Conservation (phyloP, 2,888 invertebrate species). For the Stomorhina lunata region DNA sequence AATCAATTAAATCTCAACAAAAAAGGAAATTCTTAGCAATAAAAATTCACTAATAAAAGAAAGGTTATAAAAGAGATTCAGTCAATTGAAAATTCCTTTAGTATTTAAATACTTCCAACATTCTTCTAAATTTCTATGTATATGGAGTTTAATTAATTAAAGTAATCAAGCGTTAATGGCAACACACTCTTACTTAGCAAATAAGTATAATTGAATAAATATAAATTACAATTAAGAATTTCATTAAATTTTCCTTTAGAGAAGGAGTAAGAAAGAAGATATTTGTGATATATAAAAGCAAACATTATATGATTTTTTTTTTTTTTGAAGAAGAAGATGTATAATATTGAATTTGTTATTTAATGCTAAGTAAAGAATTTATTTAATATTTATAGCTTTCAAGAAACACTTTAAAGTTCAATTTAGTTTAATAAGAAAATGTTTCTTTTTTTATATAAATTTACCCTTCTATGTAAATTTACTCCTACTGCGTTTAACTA, state of each 20-base stretch:
- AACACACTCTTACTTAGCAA: neutral
- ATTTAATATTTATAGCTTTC: slow-evolving; percentile 19
- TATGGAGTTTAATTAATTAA: slow-evolving; percentile 29
- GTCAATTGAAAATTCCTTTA: no score
- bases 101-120: no score
- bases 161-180: slow-evolving; percentile 8
- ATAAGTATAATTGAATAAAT: neutral
- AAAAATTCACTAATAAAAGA: no score
- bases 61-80: no score
- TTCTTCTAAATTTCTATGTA: no score
- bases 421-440: slow-evolving; percentile 1
- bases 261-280: neutral
- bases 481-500: neutral
- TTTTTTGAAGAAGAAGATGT: neutral
- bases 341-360: neutral
- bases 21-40: neutral
- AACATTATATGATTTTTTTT: neutral
- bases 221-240: neutral
- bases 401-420: neutral
- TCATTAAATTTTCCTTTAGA: neutral
- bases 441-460: no score
- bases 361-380: no score
- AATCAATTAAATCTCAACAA: slow-evolving; percentile 29
- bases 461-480: no score
- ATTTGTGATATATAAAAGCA: neutral